These are phyloP conservation scores for Tridacna gigas DNA, from an alignment of 2,888 invertebrate genomes.

Conservation along the genomic window DNA sequence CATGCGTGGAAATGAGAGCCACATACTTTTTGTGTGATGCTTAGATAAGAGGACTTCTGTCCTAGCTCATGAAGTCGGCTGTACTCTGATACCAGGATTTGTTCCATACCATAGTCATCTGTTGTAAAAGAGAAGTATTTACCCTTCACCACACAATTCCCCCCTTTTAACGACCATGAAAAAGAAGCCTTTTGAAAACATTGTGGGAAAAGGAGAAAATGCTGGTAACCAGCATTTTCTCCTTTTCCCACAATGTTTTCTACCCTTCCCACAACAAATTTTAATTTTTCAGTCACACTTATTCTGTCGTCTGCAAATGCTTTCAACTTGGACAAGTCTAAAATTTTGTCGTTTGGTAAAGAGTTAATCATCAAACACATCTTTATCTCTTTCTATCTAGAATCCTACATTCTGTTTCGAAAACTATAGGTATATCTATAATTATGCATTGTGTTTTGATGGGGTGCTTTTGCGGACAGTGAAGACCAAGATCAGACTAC, in stretches of 20 bases:
- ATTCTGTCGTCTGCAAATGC: not conserved
- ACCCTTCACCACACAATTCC: not conserved
- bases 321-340: not conserved
- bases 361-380: not conserved
- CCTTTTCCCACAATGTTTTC: not conserved
- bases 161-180: not conserved
- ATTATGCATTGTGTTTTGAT: too few relatives aligned
- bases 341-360: not conserved
- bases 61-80: slow-evolving; percentile 46
- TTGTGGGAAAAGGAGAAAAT: not conserved
- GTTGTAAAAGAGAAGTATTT: not conserved
- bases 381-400: too few relatives aligned
- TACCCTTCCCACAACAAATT: too few relatives aligned
- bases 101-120: slow-evolving; percentile 55
- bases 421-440: too few relatives aligned
- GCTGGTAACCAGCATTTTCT: not conserved
- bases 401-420: too few relatives aligned
- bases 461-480: too few relatives aligned
- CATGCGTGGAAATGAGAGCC: slow-evolving; percentile 47
- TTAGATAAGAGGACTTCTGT: slow-evolving; percentile 40
- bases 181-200: not conserved
- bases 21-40: slow-evolving; percentile 54
- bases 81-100: slow-evolving; percentile 47
- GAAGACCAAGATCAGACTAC: too few relatives aligned
- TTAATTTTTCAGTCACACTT: not conserved